Conservation (phyloP, 2,797 vertebrate genomes). For the Clarias laeviceps region DNA sequence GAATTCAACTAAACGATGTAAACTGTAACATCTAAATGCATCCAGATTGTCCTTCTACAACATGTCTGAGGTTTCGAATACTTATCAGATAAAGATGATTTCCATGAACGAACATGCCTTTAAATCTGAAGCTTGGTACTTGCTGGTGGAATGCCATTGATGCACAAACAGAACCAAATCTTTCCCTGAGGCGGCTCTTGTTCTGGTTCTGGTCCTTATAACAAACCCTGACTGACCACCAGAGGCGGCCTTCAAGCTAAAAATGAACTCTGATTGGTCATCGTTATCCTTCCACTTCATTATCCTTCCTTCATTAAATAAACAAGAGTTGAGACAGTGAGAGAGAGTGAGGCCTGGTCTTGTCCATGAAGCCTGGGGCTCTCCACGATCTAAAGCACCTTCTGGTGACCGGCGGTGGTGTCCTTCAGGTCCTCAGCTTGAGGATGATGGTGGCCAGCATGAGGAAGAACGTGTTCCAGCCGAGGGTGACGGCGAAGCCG, state of each 20-base stretch:
- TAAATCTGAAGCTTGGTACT: conserved; percentile 1
- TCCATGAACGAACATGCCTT: neutral
- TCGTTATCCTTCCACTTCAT: conserved; percentile 7
- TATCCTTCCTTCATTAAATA: neutral
- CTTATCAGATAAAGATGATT: neutral
- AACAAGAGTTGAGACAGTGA: neutral
- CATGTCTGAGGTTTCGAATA: neutral
- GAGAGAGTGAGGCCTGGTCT: conserved; percentile 42
- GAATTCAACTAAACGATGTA: neutral
- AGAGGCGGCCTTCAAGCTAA: conserved; percentile 5
- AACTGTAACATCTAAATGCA: neutral
- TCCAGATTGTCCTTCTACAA: neutral
- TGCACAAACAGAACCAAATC: neutral
- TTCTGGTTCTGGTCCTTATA: conserved; percentile 13
- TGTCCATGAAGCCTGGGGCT: conserved; percentile 22
- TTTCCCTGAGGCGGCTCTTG: conserved; percentile 38
- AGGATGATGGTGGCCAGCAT: conserved; percentile 80
- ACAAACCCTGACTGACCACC: conserved; percentile 1
- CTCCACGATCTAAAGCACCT: conserved; percentile 4
- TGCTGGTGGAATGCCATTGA: conserved; percentile 8
- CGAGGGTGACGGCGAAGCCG: conserved; percentile 76
- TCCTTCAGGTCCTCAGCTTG: conserved; percentile 74
- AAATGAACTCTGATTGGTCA: conserved; percentile 4
- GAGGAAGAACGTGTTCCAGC: conserved; percentile 81
- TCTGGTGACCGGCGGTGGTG: neutral